Base-by-base conservation (phyloP, 2,797 vertebrate genomes). In the Eptatretus atami region DNA sequence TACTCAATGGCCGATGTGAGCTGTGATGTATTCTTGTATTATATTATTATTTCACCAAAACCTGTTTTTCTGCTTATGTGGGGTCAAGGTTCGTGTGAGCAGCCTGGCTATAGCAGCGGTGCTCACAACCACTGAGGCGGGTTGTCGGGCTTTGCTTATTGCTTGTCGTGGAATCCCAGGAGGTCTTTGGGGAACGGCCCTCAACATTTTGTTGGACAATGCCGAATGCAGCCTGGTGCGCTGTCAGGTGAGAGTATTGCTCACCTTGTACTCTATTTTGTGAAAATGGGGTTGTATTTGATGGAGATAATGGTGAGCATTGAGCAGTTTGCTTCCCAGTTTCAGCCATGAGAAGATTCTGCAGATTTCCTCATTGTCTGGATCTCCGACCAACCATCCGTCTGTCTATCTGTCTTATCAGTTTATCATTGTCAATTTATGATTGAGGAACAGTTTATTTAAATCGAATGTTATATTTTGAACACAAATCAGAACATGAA, bases 151-250 rank as follows among this genome's bases (percentile, higher is more conserved):
- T 68, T 75, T 96, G 71, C 78, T 80, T 64, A 75, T 74, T 71
- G 92, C 88, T 74, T 96, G 88, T 76, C 88, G 83, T 73, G 87
- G 94, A 74, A 94, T 98, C 73, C 88, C 88, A 24, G 92, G 90
- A 68, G 90, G 92, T 13, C 78, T 98, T 69, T 96, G 90, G 90
- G 90, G 85, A 66, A 93, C 82, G 0, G 77, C 86, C 67, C 74
- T 98, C 68, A 94, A 82, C 75, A 88, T 95, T 68, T 79, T 94
- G 63, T 76, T 98, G 72, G 86, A 96, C 73, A 82, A 78, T 64
- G 80, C 76, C 57, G 92, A 96, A 71, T 85, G 85, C 70, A 94
- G 86, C 70, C 79, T 93, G 84, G 86, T 92, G 65, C 85, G 87
- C 69, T 79, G 83, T 70, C 86, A 96, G 84, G 92, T 95, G 75